These are phyloP conservation scores for Pharmacophagus antenor DNA, from an alignment of 2,888 invertebrate species.

Conservation along the genomic window DNA sequence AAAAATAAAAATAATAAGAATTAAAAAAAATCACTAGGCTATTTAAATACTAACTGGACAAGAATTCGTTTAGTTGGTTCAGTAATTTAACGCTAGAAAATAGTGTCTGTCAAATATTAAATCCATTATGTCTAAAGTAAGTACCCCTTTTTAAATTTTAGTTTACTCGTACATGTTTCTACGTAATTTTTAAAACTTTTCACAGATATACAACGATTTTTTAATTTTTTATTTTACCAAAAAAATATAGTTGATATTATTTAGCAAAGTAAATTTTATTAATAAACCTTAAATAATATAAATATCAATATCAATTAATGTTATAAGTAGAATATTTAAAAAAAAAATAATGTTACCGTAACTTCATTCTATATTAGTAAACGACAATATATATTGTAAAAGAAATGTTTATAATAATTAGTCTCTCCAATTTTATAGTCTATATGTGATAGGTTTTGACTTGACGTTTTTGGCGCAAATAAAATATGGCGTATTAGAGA, in stretches of 20 bases:
- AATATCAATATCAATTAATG: too few species aligned
- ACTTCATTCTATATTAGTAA: too few species aligned
- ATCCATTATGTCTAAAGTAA: conserved; percentile 21
- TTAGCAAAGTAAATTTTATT: too few species aligned
- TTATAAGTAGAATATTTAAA: too few species aligned
- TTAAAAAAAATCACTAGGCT: conserved; percentile 44
- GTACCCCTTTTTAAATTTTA: conserved; percentile 3
- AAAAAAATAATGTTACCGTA: too few species aligned
- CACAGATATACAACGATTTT: too few species aligned
- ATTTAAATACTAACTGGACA: conserved; percentile 48
- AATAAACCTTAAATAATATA: too few species aligned
- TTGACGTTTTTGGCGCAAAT: background rate
- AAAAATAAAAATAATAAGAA: conserved; percentile 42
- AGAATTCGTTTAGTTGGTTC: conserved; percentile 41
- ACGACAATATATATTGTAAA: too few species aligned
- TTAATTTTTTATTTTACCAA: too few species aligned
- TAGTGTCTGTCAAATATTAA: background rate
- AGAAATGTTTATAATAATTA: background rate
- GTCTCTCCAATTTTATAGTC: background rate
- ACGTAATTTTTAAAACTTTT: background rate
- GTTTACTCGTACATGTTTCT: background rate
- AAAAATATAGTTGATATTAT: too few species aligned
- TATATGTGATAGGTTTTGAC: conserved; percentile 5
- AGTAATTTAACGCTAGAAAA: conserved; percentile 10
- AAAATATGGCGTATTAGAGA: conserved; percentile 23